A percentile compares a stretch with the other conserved stretches of the same genome.
Conservation (phyloP, 2,797 vertebrate species). For the Pseudochromis fuscus region DNA sequence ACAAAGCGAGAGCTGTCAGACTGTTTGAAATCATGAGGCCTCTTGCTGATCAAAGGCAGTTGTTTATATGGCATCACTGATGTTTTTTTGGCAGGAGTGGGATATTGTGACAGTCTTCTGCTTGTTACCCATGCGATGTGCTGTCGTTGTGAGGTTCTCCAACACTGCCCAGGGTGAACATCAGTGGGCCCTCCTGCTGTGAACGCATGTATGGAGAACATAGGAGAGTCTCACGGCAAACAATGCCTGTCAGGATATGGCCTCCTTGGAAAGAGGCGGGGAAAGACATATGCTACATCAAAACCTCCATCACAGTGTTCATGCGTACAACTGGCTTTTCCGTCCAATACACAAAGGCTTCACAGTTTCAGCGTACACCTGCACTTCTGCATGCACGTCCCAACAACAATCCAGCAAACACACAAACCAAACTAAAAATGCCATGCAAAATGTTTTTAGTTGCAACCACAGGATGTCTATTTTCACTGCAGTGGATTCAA, state of each 20-base stretch:
- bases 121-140: constrained; percentile 73
- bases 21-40: constrained; percentile 76
- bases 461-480: constrained; percentile 65
- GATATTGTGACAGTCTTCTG: constrained; percentile 80
- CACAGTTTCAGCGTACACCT: constrained; percentile 34
- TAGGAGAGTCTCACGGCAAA: constrained; percentile 59
- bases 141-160: constrained; percentile 55
- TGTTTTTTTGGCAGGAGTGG: constrained; percentile 77
- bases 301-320: constrained; percentile 8
- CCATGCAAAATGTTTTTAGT: constrained; percentile 57
- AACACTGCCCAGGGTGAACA: constrained; percentile 69
- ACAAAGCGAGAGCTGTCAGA: constrained; percentile 75
- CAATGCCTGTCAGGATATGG: constrained; percentile 60
- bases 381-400: constrained; percentile 13
- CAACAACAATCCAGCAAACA: constrained; percentile 21
- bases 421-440: constrained; percentile 21
- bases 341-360: constrained; percentile 5
- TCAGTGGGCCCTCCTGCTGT: constrained; percentile 62
- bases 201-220: constrained; percentile 61
- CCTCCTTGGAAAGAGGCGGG: constrained; percentile 38
- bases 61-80: constrained; percentile 77
- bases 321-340: not conserved
- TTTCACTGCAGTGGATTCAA: constrained; percentile 59
- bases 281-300: constrained; percentile 35
- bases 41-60: constrained; percentile 83